phyloP scores from a whole-genome alignment of 2,888 invertebrate genomes.

The Epirrita christyi region DNA sequence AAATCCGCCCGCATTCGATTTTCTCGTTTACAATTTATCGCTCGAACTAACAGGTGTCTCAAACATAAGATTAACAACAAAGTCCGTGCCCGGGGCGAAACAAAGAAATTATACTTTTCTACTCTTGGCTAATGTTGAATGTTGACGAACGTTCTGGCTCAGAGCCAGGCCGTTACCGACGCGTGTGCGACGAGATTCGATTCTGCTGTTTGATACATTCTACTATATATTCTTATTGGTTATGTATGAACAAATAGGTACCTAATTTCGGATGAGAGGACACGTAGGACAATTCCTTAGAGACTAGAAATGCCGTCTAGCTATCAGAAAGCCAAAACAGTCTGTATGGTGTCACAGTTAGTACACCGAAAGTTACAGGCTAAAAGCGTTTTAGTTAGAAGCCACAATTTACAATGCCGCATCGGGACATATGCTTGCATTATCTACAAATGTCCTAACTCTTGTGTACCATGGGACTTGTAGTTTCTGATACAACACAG shows the following conservation, averaged over 20 bases:
- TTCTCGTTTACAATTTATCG: conserved; percentile 30
- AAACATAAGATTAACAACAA: conserved; percentile 37
- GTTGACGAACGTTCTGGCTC: conserved; percentile 52
- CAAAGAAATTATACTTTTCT: conserved; percentile 48
- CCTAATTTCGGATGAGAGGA: conserved; percentile 31
- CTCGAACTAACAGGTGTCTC: conserved; percentile 34
- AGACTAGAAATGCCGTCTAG: background rate
- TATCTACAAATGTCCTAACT: conserved; percentile 18
- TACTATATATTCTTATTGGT: conserved; percentile 37
- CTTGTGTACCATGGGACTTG: conserved; percentile 18
- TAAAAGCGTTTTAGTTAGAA: conserved; percentile 4
- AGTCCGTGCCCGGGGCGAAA: conserved; percentile 28
- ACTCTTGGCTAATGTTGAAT: conserved; percentile 49
- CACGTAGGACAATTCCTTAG: background rate
- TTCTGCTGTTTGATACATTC: conserved; percentile 45
- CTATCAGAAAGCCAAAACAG: background rate
- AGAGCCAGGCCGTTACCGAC: conserved; percentile 49
- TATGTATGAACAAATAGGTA: conserved; percentile 32
- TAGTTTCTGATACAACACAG: conserved; percentile 14
- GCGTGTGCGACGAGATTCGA: conserved; percentile 49
- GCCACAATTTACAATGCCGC: conserved; percentile 4
- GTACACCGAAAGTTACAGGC: background rate
- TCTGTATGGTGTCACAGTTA: background rate
- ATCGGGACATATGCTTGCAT: conserved; percentile 11
- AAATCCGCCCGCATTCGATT: conserved; percentile 29